Evolutionary conservation across 2,113 vertebrate species (phyloP).

Genomic region (Pipra filicauda): DNA sequence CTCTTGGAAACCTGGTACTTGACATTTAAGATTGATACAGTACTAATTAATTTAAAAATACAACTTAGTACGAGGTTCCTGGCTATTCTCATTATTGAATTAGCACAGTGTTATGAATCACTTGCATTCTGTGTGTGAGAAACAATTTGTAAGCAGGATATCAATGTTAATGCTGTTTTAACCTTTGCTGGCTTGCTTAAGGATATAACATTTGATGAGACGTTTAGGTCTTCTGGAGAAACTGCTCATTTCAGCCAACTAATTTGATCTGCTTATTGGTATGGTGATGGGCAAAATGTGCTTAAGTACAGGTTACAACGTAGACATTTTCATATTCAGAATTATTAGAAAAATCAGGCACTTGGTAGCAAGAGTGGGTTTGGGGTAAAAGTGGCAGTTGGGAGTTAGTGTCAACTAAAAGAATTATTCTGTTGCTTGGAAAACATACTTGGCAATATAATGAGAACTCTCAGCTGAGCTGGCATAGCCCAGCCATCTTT

Average conservation of each 20-base stretch:
- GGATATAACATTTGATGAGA: background rate
- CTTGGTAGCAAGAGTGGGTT: background rate
- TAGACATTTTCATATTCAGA: background rate
- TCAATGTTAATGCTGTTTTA: constrained; percentile 37
- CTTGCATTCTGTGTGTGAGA: background rate
- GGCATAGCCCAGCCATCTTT: background rate
- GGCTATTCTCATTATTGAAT: constrained; percentile 49
- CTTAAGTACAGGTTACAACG: background rate
- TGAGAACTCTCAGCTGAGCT: background rate
- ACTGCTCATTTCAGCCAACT: background rate
- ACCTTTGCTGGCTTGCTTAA: constrained; percentile 36
- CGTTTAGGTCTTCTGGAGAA: background rate
- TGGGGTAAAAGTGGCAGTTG: background rate
- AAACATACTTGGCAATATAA: background rate
- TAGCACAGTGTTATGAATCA: constrained; percentile 35
- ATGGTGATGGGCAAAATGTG: background rate
- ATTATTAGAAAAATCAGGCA: background rate
- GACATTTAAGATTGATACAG: constrained; percentile 19
- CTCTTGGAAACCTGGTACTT: background rate
- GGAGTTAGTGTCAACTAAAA: background rate
- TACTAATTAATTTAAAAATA: constrained; percentile 28
- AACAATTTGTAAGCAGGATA: constrained; percentile 13
- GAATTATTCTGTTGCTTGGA: background rate
- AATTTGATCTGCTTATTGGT: background rate
- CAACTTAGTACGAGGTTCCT: background rate